Evolutionary conservation across 2,113 vertebrate genomes (phyloP), one percentile per base, ranked within the genome.

Genomic region (Chascanopsetta lugubris): DNA sequence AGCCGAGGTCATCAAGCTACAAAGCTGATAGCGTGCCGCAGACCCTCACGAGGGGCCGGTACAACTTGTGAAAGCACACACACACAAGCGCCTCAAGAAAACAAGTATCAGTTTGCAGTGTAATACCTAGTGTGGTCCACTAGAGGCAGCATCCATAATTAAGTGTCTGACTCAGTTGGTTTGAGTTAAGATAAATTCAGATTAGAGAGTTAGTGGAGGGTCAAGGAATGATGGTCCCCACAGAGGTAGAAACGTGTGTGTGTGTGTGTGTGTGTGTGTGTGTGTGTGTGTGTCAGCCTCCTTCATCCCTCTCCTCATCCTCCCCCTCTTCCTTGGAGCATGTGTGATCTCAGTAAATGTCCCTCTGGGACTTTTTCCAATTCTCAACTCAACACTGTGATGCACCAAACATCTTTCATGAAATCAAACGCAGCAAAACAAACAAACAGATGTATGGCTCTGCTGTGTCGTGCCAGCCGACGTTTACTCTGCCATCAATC

Each of bases 341-440:
- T 79, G 45, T 1, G 20, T 38, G 42, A 64, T 77, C 66, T 56
- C 69, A 24, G 24, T 65, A 30, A 79, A 30, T 12, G 53, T 43
- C 43, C 58, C 67, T 38, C 46, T 0, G 58, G 18, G 77, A 72
- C 18, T 58, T 20, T 26, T 2, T 32, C 12, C 38, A 32, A 38
- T 53, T 61, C 65, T 46, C 50, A 75, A 69, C 42, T 40, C 50
- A 75, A 79, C 62, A 71, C 22, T 4, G 48, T n/a, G n/a, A 66
- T 34, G n/a, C 36, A 43, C 57, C 15, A 34, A 75, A 62, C 38
- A 24, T 48, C 29, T 43, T 80, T 72, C 50, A 61, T 71, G 22
- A 1, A 18, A 61, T 66, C 8, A 22, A 54, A 48, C 2, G 6
- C 45, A 68, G 17, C 22, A 47, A 60, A 69, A 1, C 4, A 18